phyloP scores from a whole-genome alignment of 2,888 invertebrate genomes.

The Ypsolopha scabrella region DNA sequence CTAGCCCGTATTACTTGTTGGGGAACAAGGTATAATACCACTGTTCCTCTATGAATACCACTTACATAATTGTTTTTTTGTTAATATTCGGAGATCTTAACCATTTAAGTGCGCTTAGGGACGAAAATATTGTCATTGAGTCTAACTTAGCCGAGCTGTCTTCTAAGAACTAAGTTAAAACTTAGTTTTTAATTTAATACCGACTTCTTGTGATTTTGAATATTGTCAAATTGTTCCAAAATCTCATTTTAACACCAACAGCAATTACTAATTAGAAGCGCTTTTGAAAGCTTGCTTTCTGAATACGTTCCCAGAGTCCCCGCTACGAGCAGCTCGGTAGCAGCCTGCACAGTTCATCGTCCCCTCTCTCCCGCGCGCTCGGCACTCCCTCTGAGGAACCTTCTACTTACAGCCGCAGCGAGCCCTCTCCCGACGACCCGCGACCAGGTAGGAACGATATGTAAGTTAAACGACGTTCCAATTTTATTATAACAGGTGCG shows the following conservation, averaged over 20 bases:
- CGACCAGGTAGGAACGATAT: slow-evolving; percentile 70
- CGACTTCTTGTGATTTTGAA: too few species aligned
- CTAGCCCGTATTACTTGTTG: slow-evolving; percentile 60
- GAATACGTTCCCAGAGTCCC: slow-evolving; percentile 35
- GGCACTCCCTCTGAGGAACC: slow-evolving; percentile 55
- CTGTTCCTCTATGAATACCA: too few species aligned
- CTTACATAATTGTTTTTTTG: too few species aligned
- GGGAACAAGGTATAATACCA: slow-evolving; percentile 50
- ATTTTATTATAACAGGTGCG: slow-evolving; percentile 37
- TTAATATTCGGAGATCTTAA: too few species aligned
- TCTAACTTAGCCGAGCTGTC: too few species aligned
- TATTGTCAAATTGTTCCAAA: too few species aligned
- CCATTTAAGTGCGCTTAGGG: too few species aligned
- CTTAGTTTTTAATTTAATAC: too few species aligned
- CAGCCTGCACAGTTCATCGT: slow-evolving; percentile 47
- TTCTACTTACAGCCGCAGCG: slow-evolving; percentile 40
- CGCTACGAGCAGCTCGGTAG: slow-evolving; percentile 62
- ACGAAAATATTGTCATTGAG: too few species aligned
- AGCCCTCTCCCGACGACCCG: slow-evolving; percentile 53
- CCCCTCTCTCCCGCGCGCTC: slow-evolving; percentile 49
- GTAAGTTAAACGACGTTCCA: slow-evolving; percentile 66
- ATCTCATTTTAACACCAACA: too few species aligned
- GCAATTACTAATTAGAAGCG: too few species aligned
- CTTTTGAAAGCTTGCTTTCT: not conserved
- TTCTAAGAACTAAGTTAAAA: too few species aligned